Base-by-base conservation (phyloP, 1,140 invertebrate species). In the Papilio aristodemus region DNA sequence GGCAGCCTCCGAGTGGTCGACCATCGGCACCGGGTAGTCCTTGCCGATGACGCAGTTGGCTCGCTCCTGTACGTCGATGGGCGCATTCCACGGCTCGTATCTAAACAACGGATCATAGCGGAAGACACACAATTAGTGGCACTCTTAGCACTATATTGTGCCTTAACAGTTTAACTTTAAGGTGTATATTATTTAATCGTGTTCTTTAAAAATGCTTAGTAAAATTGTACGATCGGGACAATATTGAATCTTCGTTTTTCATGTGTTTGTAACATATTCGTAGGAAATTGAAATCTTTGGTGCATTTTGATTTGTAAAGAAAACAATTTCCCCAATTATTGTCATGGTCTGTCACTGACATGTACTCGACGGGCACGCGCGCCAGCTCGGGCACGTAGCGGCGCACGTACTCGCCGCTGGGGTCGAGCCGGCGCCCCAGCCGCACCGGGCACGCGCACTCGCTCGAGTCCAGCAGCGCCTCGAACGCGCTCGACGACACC, bases 71-170 rank as follows among this genome's bases (percentile, higher is more conserved):
- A 95, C 91, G 13, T 93, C 92, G n/a, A 93, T 81, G 0, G 95
- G 94, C 64, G 95, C 95, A 71, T 93, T 95, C 95, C 95, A 96
- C 0, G 95, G 95, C 81, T 96, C 95, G 82, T 95, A 95, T 25
- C 89, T 91, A 10, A 22, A n/a, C n/a, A n/a, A n/a, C n/a, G n/a
- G n/a, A n/a, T n/a, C n/a, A n/a, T n/a, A n/a, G n/a, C n/a, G n/a
- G n/a, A n/a, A n/a, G n/a, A n/a, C n/a, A n/a, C n/a, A n/a, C n/a
- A n/a, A n/a, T n/a, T n/a, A n/a, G n/a, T n/a, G n/a, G n/a, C n/a
- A n/a, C n/a, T n/a, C n/a, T n/a, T n/a, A n/a, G n/a, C n/a, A n/a
- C n/a, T n/a, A n/a, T n/a, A n/a, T n/a, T n/a, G n/a, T n/a, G n/a
- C n/a, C n/a, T n/a, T n/a, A n/a, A n/a, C n/a, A n/a, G n/a, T n/a